Conservation (phyloP, 1,140 invertebrate genomes). For the Eurosta solidaginis region DNA sequence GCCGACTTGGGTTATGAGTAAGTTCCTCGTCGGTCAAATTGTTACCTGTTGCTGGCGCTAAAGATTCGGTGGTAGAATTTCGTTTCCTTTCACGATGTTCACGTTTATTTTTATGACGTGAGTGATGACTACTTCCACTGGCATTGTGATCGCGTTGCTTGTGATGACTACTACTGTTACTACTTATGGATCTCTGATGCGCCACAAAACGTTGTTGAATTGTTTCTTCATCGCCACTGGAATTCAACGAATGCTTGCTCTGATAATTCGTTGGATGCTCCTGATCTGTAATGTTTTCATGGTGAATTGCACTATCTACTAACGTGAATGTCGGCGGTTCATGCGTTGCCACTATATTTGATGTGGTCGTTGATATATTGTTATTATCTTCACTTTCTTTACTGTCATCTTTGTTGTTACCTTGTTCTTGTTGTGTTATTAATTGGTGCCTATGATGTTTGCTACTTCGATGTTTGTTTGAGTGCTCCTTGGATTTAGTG, state of each 20-base stretch:
- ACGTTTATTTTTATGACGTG: constrained; percentile 49
- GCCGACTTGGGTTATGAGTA: constrained; percentile 41
- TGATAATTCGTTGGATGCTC: background rate
- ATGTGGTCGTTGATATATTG: background rate
- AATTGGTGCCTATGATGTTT: constrained; percentile 39
- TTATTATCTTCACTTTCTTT: background rate
- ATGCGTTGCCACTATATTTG: background rate
- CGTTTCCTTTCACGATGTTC: constrained; percentile 56
- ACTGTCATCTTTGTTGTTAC: background rate
- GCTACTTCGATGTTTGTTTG: constrained; percentile 15
- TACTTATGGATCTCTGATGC: background rate
- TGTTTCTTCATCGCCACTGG: background rate
- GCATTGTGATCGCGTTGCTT: constrained; percentile 10
- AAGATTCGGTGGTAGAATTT: constrained; percentile 49
- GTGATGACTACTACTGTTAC: background rate
- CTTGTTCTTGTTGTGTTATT: background rate
- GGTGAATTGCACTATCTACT: constrained; percentile 5
- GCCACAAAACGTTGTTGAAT: background rate
- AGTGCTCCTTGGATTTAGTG: constrained; percentile 30
- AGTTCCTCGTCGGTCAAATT: constrained; percentile 50
- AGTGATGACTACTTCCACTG: constrained; percentile 35
- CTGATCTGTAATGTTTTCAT: constrained; percentile 26
- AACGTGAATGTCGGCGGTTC: background rate
- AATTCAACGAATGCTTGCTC: background rate
- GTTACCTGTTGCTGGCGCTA: constrained; percentile 32